A percentile compares a stretch with the other conserved stretches of the same genome.
Conservation (phyloP, 2,888 invertebrate species). For the Drosophila kambysellisi region DNA sequence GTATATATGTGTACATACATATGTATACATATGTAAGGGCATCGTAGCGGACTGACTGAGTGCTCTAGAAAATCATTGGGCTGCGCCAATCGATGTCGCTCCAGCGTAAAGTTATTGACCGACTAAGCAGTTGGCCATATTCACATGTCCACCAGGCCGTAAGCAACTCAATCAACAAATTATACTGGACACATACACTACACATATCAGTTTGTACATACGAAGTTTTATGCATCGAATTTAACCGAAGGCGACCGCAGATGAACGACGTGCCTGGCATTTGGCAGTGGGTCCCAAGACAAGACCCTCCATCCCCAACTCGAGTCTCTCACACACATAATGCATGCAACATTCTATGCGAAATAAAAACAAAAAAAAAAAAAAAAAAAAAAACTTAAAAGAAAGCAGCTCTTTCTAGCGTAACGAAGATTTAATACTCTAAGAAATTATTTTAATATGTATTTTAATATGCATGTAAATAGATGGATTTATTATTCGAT, state of each 20-base stretch:
- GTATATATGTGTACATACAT: no score
- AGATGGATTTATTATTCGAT: no score
- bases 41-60: conserved; percentile 16
- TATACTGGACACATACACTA: conserved; percentile 35
- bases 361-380: conserved; percentile 23
- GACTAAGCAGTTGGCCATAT: conserved; percentile 59
- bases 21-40: no score
- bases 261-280: conserved; percentile 71
- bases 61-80: conserved; percentile 54
- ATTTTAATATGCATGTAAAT: no score
- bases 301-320: conserved; percentile 38
- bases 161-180: conserved; percentile 41
- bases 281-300: conserved; percentile 59
- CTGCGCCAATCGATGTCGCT: conserved; percentile 46
- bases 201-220: neutral
- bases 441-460: no score
- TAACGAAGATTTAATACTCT: conserved; percentile 32
- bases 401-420: neutral
- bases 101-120: conserved; percentile 70
- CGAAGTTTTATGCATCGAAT: conserved; percentile 76
- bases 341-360: conserved; percentile 67
- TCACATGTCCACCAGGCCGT: conserved; percentile 20
- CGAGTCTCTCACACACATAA: conserved; percentile 53
- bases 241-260: conserved; percentile 70
- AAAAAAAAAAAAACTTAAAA: conserved; percentile 32